Conservation (phyloP, 2,113 vertebrate species). For the Catharus bicknelli region DNA sequence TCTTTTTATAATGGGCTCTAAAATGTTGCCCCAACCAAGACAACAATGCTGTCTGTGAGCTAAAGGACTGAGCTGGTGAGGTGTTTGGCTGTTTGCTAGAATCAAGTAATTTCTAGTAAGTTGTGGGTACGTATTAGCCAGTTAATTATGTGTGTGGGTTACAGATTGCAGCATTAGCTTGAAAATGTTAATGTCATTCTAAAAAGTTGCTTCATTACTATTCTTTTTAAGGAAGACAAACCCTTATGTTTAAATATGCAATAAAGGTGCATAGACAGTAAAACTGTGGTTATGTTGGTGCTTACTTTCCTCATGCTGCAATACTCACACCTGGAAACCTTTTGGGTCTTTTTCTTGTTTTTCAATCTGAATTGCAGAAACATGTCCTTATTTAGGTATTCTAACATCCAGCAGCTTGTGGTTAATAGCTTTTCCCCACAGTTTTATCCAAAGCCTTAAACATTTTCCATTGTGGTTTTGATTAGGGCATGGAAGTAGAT, state of each 20-base stretch:
- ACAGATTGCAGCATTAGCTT: not conserved
- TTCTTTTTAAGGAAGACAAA: not conserved
- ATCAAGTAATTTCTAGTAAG: not conserved
- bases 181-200: not conserved
- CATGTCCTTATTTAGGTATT: not conserved
- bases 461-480: not conserved
- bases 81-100: not conserved
- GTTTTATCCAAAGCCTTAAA: not conserved
- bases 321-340: not conserved
- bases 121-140: not conserved
- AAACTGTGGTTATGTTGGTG: not conserved
- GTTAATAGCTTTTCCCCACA: not conserved
- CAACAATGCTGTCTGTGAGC: accelerated
- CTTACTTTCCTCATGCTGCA: not conserved
- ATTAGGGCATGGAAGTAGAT: accelerated
- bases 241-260: not conserved
- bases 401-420: not conserved
- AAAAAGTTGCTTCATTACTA: not conserved
- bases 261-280: not conserved
- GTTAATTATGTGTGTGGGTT: not conserved
- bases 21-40: not conserved
- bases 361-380: not conserved
- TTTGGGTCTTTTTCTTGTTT: not conserved
- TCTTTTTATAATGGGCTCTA: accelerated
- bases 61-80: not conserved